Evolutionary conservation across 2,797 vertebrate genomes (phyloP).

Genomic region (Hyperoplus lanceolatus): DNA sequence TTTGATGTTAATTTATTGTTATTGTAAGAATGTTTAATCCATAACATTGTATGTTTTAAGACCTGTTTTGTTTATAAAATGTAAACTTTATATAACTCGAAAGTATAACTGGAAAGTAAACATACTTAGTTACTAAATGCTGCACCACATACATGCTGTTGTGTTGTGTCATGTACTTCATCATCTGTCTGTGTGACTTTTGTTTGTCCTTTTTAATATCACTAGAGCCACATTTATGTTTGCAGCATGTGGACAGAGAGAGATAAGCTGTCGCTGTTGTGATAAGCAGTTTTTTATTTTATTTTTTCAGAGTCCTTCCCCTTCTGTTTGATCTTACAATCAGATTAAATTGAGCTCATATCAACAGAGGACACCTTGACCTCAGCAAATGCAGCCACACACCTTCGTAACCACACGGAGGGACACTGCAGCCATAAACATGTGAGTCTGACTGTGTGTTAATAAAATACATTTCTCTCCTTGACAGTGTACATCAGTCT

Average conservation of each 20-base stretch:
- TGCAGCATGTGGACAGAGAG: slow-evolving; percentile 29
- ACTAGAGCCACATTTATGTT: not conserved
- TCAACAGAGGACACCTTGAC: slow-evolving; percentile 56
- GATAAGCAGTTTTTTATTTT: slow-evolving; percentile 41
- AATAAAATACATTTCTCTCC: slow-evolving; percentile 11
- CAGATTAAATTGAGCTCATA: slow-evolving; percentile 41
- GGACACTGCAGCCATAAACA: not conserved
- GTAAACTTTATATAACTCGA: not conserved
- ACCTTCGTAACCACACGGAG: not conserved
- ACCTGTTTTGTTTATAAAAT: not conserved
- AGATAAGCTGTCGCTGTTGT: slow-evolving; percentile 43
- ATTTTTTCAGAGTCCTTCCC: not conserved
- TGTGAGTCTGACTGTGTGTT: not conserved
- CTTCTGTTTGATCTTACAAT: slow-evolving; percentile 49
- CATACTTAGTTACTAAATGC: not conserved
- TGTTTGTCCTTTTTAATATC: slow-evolving; percentile 43
- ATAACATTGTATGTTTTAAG: not conserved
- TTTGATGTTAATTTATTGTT: not conserved
- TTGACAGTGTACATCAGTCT: slow-evolving; percentile 92
- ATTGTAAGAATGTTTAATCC: not conserved
- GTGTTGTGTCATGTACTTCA: not conserved
- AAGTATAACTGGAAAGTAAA: not conserved
- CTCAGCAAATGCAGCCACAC: slow-evolving; percentile 9
- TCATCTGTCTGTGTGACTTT: slow-evolving; percentile 29
- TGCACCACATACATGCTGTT: not conserved